These are phyloP conservation scores for Pedicia rivosa DNA, from an alignment of 2,888 invertebrate genomes.

Conservation along the genomic window DNA sequence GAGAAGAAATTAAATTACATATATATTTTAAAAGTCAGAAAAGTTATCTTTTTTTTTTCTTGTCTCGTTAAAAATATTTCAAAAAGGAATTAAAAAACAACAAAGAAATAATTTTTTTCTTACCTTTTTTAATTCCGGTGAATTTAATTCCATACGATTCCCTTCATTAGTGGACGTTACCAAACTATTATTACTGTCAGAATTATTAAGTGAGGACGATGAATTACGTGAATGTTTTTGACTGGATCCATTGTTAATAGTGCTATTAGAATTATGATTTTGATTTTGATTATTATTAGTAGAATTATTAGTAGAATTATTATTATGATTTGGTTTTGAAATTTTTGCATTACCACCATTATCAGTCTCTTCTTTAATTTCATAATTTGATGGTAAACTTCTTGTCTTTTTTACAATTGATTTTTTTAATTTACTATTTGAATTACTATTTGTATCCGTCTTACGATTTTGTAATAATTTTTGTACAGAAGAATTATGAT, in stretches of 20 bases:
- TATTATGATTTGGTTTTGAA: neutral
- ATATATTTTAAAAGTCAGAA: neutral
- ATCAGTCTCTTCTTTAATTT: neutral
- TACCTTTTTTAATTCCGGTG: conserved; percentile 3
- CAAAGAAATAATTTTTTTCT: too few relatives aligned
- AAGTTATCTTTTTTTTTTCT: neutral
- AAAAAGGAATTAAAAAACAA: too few relatives aligned
- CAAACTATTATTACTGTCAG: too few relatives aligned
- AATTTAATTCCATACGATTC: too few relatives aligned
- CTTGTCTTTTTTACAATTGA: conserved; percentile 5
- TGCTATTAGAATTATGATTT: conserved; percentile 2
- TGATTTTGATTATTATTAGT: too few relatives aligned
- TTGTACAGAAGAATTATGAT: neutral
- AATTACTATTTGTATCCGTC: too few relatives aligned
- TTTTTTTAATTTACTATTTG: conserved; percentile 2
- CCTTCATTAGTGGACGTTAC: too few relatives aligned
- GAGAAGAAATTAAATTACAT: neutral
- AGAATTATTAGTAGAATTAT: neutral
- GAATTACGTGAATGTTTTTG: conserved; percentile 1
- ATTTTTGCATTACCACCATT: neutral
- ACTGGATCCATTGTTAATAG: neutral
- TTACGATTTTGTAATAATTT: too few relatives aligned
- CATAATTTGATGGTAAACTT: conserved; percentile 7
- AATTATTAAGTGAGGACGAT: conserved; percentile 4
- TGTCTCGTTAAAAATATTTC: neutral